Base-by-base conservation (phyloP, 1,140 invertebrate genomes). In the Idris sp. region DNA sequence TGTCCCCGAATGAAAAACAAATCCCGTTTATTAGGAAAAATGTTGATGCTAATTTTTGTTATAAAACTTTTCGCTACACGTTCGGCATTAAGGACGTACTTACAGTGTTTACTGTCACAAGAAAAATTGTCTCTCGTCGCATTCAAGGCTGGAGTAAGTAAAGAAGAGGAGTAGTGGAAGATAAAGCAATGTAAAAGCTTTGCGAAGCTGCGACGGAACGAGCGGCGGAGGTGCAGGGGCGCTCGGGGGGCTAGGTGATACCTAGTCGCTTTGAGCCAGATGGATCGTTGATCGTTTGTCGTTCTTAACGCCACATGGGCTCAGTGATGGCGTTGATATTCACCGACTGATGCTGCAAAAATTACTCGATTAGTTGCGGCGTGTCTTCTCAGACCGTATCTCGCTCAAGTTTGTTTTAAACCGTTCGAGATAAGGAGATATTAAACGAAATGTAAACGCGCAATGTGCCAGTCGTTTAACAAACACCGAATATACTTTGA, bases 261-360 rank as follows among this genome's bases (percentile, higher is more conserved):
- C 61, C 74, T 26, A 78, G 79, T 81, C 71, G 72, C 79, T 74
- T 81, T 86, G 84, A 86, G 85, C 85, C 83, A 86, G 84, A 87
- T 85, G 81, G 83, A 86, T 86, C 79, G 86, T 69, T 82, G 80
- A 86, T 86, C 85, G 83, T 86, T 87, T 86, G 81, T 87, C 85
- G 84, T 86, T 84, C 84, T 87, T 86, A 87, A 81, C 78, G 82
- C 83, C 76, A 76, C 69, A 51, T 69, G 79, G 79, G 81, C 79
- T 83, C 81, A 83, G 77, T 74, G 75, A 48, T 72, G 38, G 77
- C 81, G 83, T 86, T 85, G 83, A 85, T 85, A 86, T 86, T 85
- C 84, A 85, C 80, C 81, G 79, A 86, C 83, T 86, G 85, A 86
- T 85, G 84, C 78, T 49, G 74, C 79, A 86, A 86, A 86, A 86